A percentile compares a stretch with the other conserved stretches of the same genome.
These are phyloP conservation scores for Cryptophagus acutangulus DNA, from an alignment of 2,888 invertebrate genomes.

Conservation along the genomic window DNA sequence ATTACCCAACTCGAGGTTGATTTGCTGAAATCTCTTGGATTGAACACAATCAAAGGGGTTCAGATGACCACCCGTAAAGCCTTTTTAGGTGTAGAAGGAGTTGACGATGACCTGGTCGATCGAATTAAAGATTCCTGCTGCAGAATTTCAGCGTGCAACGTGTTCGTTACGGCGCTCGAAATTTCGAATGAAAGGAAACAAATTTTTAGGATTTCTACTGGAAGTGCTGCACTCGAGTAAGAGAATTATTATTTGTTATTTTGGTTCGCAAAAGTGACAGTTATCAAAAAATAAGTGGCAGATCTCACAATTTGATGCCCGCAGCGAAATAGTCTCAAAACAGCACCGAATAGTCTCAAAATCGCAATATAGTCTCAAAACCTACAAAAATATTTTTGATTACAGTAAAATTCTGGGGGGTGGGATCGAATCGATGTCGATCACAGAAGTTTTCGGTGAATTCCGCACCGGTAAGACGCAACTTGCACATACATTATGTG, in stretches of 20 bases:
- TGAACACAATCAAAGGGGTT: slow-evolving; percentile 76
- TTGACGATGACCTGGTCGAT: slow-evolving; percentile 68
- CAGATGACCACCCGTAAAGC: slow-evolving; percentile 75
- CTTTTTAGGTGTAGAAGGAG: slow-evolving; percentile 67
- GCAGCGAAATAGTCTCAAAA: neutral
- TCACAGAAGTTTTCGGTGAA: slow-evolving; percentile 80
- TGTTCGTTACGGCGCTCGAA: slow-evolving; percentile 71
- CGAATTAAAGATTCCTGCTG: slow-evolving; percentile 74
- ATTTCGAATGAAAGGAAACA: slow-evolving; percentile 66
- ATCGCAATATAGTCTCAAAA: too few relatives aligned
- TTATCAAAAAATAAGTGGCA: neutral
- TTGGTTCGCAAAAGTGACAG: slow-evolving; percentile 2
- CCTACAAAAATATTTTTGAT: too few relatives aligned
- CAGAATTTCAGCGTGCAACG: slow-evolving; percentile 57
- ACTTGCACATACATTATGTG: slow-evolving; percentile 72
- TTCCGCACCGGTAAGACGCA: slow-evolving; percentile 80
- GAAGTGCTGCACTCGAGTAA: slow-evolving; percentile 68
- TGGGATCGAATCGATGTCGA: slow-evolving; percentile 78
- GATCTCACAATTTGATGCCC: neutral
- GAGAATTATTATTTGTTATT: slow-evolving; percentile 27
- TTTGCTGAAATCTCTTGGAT: slow-evolving; percentile 69
- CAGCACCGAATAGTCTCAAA: too few relatives aligned
- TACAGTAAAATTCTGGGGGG: slow-evolving; percentile 69
- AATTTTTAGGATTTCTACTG: slow-evolving; percentile 66
- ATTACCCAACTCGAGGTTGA: slow-evolving; percentile 71